phyloP scores from a whole-genome alignment of 2,797 vertebrate species.

The Lophotriccus pileatus region DNA sequence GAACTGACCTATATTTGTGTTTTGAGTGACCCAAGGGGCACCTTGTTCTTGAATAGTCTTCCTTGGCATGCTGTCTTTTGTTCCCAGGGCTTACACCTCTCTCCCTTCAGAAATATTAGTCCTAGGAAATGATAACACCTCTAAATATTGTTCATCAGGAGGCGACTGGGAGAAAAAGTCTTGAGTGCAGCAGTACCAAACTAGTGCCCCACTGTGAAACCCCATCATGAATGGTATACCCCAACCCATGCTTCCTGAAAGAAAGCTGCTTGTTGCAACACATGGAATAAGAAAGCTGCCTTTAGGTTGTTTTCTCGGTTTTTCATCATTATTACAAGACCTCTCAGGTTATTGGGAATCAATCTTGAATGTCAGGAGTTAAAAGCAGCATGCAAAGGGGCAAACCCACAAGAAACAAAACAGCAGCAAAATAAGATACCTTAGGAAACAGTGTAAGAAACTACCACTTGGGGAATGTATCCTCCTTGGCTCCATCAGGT shows the following conservation, averaged over 20 bases:
- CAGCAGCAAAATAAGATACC: background rate
- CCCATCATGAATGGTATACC: background rate
- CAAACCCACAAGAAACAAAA: background rate
- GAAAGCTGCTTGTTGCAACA: background rate
- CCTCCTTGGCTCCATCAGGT: background rate
- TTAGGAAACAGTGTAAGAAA: background rate
- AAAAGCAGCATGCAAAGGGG: background rate
- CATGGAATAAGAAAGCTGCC: background rate
- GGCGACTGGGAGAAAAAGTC: background rate
- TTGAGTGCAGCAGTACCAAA: background rate
- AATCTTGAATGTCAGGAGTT: background rate
- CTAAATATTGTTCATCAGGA: background rate
- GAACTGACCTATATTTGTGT: background rate
- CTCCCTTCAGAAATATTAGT: background rate
- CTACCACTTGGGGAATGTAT: background rate
- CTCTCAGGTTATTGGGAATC: background rate
- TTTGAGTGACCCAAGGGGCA: background rate
- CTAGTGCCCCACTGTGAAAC: accelerated
- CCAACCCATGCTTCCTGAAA: background rate
- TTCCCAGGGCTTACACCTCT: background rate
- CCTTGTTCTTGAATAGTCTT: background rate
- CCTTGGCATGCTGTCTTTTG: background rate
- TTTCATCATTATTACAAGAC: background rate
- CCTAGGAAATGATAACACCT: background rate
- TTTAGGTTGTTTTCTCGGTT: background rate